Evolutionary conservation across 2,113 vertebrate genomes (phyloP).

Genomic region (Riparia riparia): DNA sequence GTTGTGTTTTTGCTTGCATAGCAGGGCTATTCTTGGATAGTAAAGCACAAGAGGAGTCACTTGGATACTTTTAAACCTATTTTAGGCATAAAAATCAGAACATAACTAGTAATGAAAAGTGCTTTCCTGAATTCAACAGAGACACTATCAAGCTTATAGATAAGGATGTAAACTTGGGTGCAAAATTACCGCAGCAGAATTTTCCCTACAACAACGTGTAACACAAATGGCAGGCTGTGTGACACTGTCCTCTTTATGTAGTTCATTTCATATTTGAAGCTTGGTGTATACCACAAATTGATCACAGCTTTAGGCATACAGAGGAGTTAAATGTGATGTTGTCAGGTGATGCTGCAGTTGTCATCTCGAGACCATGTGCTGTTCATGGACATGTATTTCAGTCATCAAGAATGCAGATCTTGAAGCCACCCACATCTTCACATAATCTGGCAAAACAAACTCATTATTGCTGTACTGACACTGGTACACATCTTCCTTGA

Average conservation of each 20-base stretch:
- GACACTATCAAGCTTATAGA: neutral
- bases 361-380: neutral
- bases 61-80: neutral
- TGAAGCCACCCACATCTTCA: neutral
- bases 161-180: neutral
- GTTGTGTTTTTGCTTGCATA: neutral
- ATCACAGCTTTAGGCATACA: neutral
- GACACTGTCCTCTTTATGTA: neutral
- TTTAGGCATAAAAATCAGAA: neutral
- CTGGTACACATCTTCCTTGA: neutral
- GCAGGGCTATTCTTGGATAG: neutral
- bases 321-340: neutral
- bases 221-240: neutral
- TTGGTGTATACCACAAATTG: neutral
- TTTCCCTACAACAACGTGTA: neutral
- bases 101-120: neutral
- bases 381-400: neutral
- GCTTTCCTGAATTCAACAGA: neutral
- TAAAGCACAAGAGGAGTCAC: constrained; percentile 2
- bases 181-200: neutral
- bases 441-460: neutral
- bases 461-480: neutral
- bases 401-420: neutral
- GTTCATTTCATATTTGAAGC: neutral
- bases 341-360: neutral